phyloP scores from a whole-genome alignment of 2,797 vertebrate species.

The Halcyon smyrnensis region DNA sequence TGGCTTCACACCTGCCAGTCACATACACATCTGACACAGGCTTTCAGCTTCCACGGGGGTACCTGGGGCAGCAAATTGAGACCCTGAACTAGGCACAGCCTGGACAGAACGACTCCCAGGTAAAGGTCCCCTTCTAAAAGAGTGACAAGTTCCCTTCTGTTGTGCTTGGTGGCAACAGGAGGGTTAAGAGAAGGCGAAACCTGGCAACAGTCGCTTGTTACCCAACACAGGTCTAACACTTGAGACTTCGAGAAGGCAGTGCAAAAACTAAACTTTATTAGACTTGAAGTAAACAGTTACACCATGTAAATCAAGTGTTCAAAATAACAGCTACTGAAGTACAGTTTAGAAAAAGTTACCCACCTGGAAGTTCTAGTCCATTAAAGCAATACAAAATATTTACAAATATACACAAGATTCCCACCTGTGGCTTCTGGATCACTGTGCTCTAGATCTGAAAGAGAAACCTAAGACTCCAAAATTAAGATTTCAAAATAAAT shows the following conservation, averaged over 20 bases:
- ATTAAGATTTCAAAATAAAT: constrained; percentile 73
- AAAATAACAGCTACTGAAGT: constrained; percentile 1
- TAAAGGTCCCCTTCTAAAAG: fast-evolving
- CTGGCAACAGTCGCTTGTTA: no score
- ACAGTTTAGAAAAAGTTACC: constrained; percentile 54
- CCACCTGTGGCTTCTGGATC: constrained; percentile 84
- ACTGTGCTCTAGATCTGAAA: constrained; percentile 85
- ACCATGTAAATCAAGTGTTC: constrained; percentile 2
- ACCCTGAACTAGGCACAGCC: not conserved
- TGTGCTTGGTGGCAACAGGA: fast-evolving
- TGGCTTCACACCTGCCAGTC: not conserved
- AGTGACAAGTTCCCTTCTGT: no score
- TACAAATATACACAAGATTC: constrained; percentile 71
- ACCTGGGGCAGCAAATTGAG: not conserved
- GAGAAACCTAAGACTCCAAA: constrained; percentile 76
- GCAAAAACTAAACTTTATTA: constrained; percentile 67
- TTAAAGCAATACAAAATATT: constrained; percentile 65
- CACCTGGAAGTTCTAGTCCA: constrained; percentile 59
- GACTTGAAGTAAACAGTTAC: constrained; percentile 39
- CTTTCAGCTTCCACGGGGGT: not conserved
- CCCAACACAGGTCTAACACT: not conserved
- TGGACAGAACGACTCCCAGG: fast-evolving
- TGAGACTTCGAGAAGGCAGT: not conserved
- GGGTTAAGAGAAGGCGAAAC: no score
- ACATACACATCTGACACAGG: no score